Base-by-base conservation (phyloP, 2,797 vertebrate species). In the Lagodon rhomboides region DNA sequence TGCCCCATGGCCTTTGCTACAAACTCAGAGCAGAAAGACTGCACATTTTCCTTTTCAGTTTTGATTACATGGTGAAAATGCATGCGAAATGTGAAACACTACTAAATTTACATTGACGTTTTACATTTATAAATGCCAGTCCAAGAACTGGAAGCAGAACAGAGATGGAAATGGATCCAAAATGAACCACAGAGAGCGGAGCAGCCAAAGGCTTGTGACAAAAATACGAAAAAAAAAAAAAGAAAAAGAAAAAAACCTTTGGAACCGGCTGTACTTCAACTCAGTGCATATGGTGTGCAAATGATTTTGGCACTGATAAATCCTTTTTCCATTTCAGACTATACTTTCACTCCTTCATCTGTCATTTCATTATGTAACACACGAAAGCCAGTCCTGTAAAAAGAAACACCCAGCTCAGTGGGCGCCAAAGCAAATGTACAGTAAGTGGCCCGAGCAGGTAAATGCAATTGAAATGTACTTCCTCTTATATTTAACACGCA, bases 401-500 rank as follows among this genome's bases (percentile, higher is more conserved):
- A 73, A 83, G 56, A 79, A 80, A 79, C 62, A 46, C 27, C 73
- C 23, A 9, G 34, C 25, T 55, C 49, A 13, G 10, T 1, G 4
- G 34, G 60, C 75, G 85, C 86, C 86, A 90, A 90, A 88, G 82
- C 53, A 84, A 93, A 90, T 83, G 56, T 38, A 34, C 47, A 23
- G 22, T 22, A 46, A 67, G 46, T 34, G 47, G 65, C 12, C 53
- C 8, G n/a, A 69, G 76, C 85, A 90, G 83, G 86, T 86, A 81
- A 83, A 86, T 17, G 56, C 67, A 67, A 69, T 34, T 8, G 54
- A 89, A 83, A 69, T 60, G 23, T 41, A 76, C 67, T 84, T 87
- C 80, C 71, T 80, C 64, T 51, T 75, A 59, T 66, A 9, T 80
- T 85, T 38, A 71, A 68, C 62, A 55, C 61, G 61, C 3, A 8